These are phyloP conservation scores for Noctua janthe DNA, from an alignment of 2,888 invertebrate genomes.

Conservation along the genomic window DNA sequence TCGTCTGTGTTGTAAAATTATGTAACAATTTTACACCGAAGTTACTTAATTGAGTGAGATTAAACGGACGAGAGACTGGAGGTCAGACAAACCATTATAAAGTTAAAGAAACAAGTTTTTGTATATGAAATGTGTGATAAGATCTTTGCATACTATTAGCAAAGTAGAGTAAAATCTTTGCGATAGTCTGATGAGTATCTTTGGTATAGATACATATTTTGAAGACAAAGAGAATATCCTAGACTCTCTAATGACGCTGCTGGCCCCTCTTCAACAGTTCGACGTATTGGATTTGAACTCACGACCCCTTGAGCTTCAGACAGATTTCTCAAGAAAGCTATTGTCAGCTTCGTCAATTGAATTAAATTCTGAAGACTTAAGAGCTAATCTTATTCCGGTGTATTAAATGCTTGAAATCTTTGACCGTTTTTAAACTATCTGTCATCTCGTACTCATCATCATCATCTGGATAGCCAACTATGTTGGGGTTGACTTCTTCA, in stretches of 20 bases:
- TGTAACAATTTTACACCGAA: slow-evolving; percentile 18
- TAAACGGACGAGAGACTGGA: slow-evolving; percentile 14
- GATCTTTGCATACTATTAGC: slow-evolving; percentile 9
- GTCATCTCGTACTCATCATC: too few species aligned
- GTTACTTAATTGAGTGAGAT: slow-evolving; percentile 26
- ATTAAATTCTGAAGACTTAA: slow-evolving; percentile 13
- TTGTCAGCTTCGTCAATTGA: slow-evolving; percentile 9
- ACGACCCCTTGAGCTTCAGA: neutral
- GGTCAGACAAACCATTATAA: slow-evolving; percentile 23
- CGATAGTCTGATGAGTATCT: neutral
- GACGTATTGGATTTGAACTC: slow-evolving; percentile 8
- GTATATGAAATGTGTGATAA: neutral
- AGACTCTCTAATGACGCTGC: neutral
- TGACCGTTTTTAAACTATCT: neutral
- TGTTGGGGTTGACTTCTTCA: too few species aligned
- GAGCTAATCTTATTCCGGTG: neutral
- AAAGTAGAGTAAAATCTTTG: neutral
- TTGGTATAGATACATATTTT: neutral
- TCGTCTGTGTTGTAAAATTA: slow-evolving; percentile 25
- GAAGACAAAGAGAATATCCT: neutral
- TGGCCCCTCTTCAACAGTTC: neutral
- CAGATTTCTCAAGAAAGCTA: neutral
- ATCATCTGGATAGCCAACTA: too few species aligned
- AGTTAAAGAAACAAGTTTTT: slow-evolving; percentile 28
- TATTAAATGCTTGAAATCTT: neutral